Evolutionary conservation across 2,888 invertebrate genomes (phyloP), one percentile per base, ranked within the genome.

Genomic region (Charanyca ferruginea): DNA sequence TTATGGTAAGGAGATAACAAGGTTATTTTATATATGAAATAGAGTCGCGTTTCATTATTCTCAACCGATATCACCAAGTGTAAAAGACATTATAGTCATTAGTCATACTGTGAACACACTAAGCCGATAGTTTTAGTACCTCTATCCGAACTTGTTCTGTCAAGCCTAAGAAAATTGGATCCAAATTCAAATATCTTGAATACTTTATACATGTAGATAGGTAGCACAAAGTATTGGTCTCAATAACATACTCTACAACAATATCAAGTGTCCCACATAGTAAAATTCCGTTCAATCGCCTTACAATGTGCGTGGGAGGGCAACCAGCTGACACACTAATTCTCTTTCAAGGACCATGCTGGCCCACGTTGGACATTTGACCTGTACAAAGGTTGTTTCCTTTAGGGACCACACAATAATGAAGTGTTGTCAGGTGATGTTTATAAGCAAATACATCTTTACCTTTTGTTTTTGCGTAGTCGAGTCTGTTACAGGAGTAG

Each of bases 311-410:
- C 18, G 62, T 75, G 75, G 11, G 75, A 75, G 22, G 55, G 28
- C 8, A 60, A 16, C 11, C 75, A 73, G 42, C 76, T 73, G 64
- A 69, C 23, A 69, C 42, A 64, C 20, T 44, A 47, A 75, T 44
- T 63, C 22, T 23, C 13, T 32, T 54, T 67, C 57, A 49, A 66
- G 42, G n/a, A 9, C 25, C 22, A 23, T 1, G 38, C 16, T 59
- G 28, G 45, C 20, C 42, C 25, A 59, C 25, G 41, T 41, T 51
- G 45, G 41, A 52, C 11, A 18, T 63, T 61, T 16, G 42, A 51
- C 38, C 42, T 42, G 11, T 51, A 32, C 44, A 22, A 35, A 48
- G 38, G 28, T 11, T 55, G 25, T 49, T 63, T 75, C 32, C 16
- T 44, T 3, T 20, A 63, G 9, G 23, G 22, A 28, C 8, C 28